phyloP scores from a whole-genome alignment of 2,888 invertebrate species.

The Ethmia dodecea region DNA sequence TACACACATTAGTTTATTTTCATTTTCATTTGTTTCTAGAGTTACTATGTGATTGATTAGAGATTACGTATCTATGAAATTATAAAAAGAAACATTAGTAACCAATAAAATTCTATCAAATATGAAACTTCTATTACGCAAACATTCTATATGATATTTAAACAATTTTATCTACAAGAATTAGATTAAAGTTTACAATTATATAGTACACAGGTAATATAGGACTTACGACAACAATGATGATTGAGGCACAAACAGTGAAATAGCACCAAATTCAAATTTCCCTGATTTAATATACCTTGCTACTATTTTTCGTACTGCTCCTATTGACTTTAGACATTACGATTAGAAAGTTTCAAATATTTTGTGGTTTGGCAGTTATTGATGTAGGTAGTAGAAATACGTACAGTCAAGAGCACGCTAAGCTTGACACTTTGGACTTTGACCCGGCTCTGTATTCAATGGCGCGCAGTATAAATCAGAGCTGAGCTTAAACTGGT shows the following conservation, averaged over 20 bases:
- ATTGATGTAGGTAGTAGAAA: neutral
- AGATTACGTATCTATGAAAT: neutral
- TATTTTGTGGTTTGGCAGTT: neutral
- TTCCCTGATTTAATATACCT: conserved; percentile 22
- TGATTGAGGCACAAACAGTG: conserved; percentile 69
- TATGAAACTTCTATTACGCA: neutral
- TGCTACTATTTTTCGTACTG: neutral
- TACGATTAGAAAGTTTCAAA: neutral
- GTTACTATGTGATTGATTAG: too few species aligned
- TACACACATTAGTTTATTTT: too few species aligned
- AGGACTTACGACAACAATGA: neutral
- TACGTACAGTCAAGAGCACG: neutral
- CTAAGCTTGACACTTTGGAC: too few species aligned
- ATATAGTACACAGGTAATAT: conserved; percentile 1
- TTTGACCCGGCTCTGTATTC: too few species aligned
- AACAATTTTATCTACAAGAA: conserved; percentile 5
- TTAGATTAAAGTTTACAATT: neutral
- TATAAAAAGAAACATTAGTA: neutral
- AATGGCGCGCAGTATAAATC: too few species aligned
- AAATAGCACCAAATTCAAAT: conserved; percentile 59
- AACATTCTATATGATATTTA: neutral
- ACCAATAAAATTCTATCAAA: neutral
- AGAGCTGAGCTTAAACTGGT: too few species aligned
- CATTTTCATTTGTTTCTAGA: too few species aligned
- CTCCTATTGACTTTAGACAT: neutral